phyloP scores from a whole-genome alignment of 2,797 vertebrate genomes.

The Enteromius fasciolatus region DNA sequence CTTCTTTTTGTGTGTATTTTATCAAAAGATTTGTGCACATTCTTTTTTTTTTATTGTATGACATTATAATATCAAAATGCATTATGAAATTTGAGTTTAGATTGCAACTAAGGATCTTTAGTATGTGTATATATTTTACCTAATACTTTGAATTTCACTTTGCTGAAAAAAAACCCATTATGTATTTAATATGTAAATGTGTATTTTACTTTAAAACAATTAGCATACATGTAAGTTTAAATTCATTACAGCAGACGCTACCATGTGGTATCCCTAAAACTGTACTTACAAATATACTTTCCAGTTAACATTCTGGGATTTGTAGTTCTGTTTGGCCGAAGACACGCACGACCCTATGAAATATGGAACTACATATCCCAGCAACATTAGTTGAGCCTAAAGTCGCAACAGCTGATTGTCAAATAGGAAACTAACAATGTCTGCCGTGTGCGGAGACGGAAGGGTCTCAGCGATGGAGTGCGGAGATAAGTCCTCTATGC shows the following conservation, averaged over 20 bases:
- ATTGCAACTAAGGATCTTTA: not conserved
- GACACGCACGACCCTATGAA: rapidly evolving
- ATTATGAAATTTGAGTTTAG: not conserved
- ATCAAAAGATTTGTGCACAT: not conserved
- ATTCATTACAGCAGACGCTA: not conserved
- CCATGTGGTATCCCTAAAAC: not conserved
- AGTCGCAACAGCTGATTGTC: conserved; percentile 71
- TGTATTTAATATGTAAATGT: not conserved
- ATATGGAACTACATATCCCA: conserved; percentile 70
- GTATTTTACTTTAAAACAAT: not conserved
- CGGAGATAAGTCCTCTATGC: conserved; percentile 69
- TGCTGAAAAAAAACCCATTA: not conserved
- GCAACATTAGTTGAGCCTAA: not conserved
- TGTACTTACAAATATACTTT: not conserved
- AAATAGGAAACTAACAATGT: conserved; percentile 70
- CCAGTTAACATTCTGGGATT: conserved; percentile 63
- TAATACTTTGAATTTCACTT: not conserved
- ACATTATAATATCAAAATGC: not conserved
- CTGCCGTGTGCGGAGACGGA: conserved; percentile 69
- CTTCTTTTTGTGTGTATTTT: not conserved
- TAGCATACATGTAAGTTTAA: too few relatives aligned
- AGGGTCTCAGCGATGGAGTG: conserved; percentile 74
- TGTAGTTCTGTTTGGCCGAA: conserved; percentile 53
- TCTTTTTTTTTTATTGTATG: not conserved
- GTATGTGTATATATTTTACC: not conserved